Conservation (phyloP, 2,797 vertebrate species). For the Hypotaenidia philippensis region DNA sequence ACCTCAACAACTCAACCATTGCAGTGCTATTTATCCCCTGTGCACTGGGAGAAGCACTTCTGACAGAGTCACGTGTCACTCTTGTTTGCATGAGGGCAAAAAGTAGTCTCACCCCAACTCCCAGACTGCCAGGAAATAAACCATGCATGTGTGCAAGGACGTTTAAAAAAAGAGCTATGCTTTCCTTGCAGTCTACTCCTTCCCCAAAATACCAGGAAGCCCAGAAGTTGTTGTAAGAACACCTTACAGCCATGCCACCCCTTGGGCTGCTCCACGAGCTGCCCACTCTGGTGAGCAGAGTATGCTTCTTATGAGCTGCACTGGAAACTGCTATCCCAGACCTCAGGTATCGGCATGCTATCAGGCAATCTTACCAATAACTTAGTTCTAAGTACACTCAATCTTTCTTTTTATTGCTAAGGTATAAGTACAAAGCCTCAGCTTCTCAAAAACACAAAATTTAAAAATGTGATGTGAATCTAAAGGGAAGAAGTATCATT, state of each 20-base stretch:
- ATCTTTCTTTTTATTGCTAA: neutral
- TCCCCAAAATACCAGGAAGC: neutral
- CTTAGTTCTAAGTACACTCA: neutral
- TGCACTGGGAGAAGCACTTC: neutral
- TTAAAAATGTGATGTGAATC: neutral
- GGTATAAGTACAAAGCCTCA: neutral
- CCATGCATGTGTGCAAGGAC: neutral
- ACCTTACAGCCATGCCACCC: neutral
- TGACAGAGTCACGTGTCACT: neutral
- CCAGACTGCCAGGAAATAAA: neutral
- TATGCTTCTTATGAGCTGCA: neutral
- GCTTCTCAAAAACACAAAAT: neutral
- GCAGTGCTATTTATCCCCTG: neutral
- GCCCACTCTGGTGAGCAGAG: neutral
- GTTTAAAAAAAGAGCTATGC: neutral
- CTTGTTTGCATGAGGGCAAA: neutral
- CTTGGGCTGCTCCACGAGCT: neutral
- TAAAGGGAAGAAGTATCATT: neutral
- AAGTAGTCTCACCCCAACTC: neutral
- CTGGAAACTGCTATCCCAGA: neutral
- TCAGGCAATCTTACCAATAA: neutral
- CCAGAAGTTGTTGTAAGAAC: neutral
- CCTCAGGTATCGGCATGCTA: neutral
- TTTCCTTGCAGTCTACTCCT: neutral
- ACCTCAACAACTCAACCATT: neutral